Evolutionary conservation across 1,140 invertebrate genomes (phyloP).

Genomic region (Eufriesea mexicana): DNA sequence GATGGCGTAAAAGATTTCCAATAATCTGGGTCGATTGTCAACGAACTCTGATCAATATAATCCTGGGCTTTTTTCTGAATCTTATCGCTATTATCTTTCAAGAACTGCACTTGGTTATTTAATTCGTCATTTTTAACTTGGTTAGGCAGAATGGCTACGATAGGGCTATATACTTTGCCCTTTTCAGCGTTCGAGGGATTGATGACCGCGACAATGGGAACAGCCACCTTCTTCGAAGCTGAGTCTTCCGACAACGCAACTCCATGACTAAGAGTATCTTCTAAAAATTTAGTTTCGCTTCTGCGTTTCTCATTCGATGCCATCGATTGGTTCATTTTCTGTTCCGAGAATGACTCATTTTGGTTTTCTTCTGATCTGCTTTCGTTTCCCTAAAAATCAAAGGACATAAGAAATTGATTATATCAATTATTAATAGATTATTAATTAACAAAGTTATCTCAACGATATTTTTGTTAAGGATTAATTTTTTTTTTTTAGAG

Average conservation of each 20-base stretch:
- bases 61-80: slow-evolving; percentile 40
- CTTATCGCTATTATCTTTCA: slow-evolving; percentile 18
- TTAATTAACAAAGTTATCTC: too few species aligned
- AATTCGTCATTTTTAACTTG: background rate
- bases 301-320: background rate
- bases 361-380: background rate
- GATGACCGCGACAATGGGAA: slow-evolving; percentile 59
- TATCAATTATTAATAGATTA: background rate
- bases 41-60: slow-evolving; percentile 36
- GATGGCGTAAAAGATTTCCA: slow-evolving; percentile 13
- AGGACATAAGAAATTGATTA: background rate
- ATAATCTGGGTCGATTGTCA: slow-evolving; percentile 3
- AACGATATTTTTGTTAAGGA: too few species aligned
- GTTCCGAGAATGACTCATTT: background rate
- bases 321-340: background rate
- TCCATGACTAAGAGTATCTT: background rate
- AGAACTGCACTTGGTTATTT: slow-evolving; percentile 25
- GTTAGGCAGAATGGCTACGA: slow-evolving; percentile 41
- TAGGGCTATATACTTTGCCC: slow-evolving; percentile 40
- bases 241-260: slow-evolving; percentile 2
- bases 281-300: slow-evolving; percentile 23
- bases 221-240: slow-evolving; percentile 16
- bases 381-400: slow-evolving; percentile 13
- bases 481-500: too few species aligned
- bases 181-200: slow-evolving; percentile 41